These are phyloP conservation scores for Notarius lentiginosus DNA, from an alignment of 2,113 vertebrate genomes.

Conservation along the genomic window DNA sequence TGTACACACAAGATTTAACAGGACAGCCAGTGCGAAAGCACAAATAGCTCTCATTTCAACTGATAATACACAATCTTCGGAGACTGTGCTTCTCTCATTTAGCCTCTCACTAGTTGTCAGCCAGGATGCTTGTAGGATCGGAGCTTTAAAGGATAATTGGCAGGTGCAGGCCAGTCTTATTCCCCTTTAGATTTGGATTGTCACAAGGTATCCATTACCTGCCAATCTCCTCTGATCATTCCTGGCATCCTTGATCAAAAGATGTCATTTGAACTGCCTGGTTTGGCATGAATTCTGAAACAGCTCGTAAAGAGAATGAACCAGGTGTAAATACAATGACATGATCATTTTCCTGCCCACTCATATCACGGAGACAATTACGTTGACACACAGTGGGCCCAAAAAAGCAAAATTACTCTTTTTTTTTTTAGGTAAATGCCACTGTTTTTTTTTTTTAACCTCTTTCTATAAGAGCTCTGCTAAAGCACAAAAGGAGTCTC, in stretches of 20 bases:
- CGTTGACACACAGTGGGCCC: slow-evolving; percentile 80
- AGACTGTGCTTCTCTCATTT: slow-evolving; percentile 91
- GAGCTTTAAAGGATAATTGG: slow-evolving; percentile 97
- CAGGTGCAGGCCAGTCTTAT: slow-evolving; percentile 96
- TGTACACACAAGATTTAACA: slow-evolving; percentile 58
- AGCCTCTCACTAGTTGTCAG: slow-evolving; percentile 84
- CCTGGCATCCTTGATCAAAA: slow-evolving; percentile 99
- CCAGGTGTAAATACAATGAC: slow-evolving; percentile 99
- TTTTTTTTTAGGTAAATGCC: slow-evolving; percentile 10
- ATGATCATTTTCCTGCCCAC: slow-evolving; percentile 99
- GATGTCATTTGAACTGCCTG: slow-evolving; percentile 87
- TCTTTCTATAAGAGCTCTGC: slow-evolving; percentile 93
- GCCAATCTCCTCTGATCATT: slow-evolving; percentile 99
- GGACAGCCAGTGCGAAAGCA: slow-evolving; percentile 95
- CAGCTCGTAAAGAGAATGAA: slow-evolving; percentile 96
- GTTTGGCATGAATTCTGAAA: slow-evolving; percentile 97
- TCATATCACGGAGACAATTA: slow-evolving; percentile 99
- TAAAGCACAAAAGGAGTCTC: slow-evolving; percentile 54
- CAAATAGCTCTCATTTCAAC: slow-evolving; percentile 99
- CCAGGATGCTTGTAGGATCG: slow-evolving; percentile 90
- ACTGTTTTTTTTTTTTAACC: slow-evolving; percentile 51
- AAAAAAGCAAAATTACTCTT: slow-evolving; percentile 27
- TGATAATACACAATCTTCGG: slow-evolving; percentile 99
- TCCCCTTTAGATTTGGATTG: slow-evolving; percentile 98
- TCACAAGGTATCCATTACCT: slow-evolving; percentile 99